Percentiles rank a stretch among this genome's conserved stretches.
Evolutionary conservation across 2,888 invertebrate species (phyloP).

Genomic region (Dynastes maya): DNA sequence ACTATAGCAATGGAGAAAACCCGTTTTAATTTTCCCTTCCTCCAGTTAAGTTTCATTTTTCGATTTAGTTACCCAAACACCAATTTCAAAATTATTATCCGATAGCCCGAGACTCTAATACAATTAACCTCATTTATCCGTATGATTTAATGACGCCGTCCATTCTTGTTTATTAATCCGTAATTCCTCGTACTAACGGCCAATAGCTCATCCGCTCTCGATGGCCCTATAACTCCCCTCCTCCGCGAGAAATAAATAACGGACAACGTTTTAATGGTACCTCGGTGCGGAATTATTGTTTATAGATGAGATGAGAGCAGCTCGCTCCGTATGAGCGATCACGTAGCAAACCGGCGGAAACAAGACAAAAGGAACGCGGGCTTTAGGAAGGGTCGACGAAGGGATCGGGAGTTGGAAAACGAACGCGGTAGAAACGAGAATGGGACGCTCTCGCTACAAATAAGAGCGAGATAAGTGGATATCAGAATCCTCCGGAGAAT

Average conservation of each 20-base stretch:
- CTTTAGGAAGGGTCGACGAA: not conserved
- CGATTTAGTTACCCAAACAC: no score
- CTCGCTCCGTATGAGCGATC: conserved; percentile 35
- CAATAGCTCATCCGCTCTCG: conserved; percentile 5
- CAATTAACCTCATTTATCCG: no score
- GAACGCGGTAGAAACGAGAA: conserved; percentile 4
- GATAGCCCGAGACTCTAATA: no score
- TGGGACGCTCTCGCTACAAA: conserved; percentile 40
- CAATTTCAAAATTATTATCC: no score
- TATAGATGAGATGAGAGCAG: conserved; percentile 29
- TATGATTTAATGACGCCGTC: not conserved
- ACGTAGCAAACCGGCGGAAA: conserved; percentile 23
- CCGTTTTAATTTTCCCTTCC: no score
- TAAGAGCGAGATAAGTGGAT: conserved; percentile 49
- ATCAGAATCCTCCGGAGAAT: conserved; percentile 39
- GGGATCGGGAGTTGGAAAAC: not conserved
- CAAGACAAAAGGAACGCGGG: conserved; percentile 31
- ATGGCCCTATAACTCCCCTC: not conserved
- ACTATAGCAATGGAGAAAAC: no score
- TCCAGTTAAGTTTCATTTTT: no score
- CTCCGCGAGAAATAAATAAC: conserved; percentile 27
- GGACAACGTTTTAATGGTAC: conserved; percentile 40
- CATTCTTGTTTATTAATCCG: conserved; percentile 1
- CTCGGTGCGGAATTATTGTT: conserved; percentile 32
- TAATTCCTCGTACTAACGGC: not conserved